These are phyloP conservation scores for Mola mola DNA, from an alignment of 2,113 vertebrate species.

Conservation along the genomic window DNA sequence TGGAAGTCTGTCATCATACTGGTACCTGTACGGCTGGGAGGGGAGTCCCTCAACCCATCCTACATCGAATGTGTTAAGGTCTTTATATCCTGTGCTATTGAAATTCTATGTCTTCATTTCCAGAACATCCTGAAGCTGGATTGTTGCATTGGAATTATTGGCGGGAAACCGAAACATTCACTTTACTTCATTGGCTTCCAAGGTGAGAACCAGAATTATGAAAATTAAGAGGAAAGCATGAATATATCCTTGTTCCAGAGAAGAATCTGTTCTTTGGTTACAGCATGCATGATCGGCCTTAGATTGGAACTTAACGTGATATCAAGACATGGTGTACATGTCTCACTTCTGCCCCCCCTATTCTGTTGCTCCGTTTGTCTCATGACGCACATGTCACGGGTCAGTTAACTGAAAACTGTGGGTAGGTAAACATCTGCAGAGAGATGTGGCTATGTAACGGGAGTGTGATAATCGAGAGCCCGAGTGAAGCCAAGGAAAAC, in stretches of 20 bases:
- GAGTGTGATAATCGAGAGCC: background rate
- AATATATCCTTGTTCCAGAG: background rate
- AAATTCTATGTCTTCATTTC: slow-evolving; percentile 14
- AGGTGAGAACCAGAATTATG: slow-evolving; percentile 75
- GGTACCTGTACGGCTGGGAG: slow-evolving; percentile 90
- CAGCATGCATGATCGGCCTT: background rate
- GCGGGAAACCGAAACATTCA: slow-evolving; percentile 91
- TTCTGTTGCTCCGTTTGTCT: background rate
- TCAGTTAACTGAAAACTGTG: background rate
- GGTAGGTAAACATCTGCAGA: slow-evolving; percentile 10
- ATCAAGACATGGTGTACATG: background rate
- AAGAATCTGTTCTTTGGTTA: background rate
- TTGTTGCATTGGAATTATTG: slow-evolving; percentile 92
- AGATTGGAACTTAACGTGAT: background rate
- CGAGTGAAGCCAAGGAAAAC: background rate
- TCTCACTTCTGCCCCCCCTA: background rate
- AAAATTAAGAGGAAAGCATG: background rate
- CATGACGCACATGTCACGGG: background rate
- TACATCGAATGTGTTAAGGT: slow-evolving; percentile 93
- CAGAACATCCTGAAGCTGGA: slow-evolving; percentile 89
- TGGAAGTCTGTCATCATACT: slow-evolving; percentile 90
- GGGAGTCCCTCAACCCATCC: slow-evolving; percentile 89
- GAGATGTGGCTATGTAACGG: background rate
- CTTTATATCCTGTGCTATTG: background rate
- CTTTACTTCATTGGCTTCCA: slow-evolving; percentile 93